Evolutionary conservation across 2,113 vertebrate genomes (phyloP).

Genomic region (Poeciliopsis turrubarensis): DNA sequence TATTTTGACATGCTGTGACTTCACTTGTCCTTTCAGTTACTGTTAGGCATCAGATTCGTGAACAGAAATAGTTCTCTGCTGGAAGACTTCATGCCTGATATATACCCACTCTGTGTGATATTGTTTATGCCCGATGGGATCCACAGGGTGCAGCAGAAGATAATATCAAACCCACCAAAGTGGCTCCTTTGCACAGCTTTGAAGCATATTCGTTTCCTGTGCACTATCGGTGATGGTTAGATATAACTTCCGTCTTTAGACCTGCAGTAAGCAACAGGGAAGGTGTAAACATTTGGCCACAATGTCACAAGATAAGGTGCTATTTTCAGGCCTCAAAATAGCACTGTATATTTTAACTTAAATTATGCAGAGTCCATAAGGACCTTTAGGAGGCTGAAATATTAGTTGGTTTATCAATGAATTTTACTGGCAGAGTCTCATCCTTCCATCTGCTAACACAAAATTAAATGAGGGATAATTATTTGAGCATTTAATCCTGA

Average conservation of each 20-base stretch:
- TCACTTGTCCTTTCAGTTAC: slow-evolving; percentile 77
- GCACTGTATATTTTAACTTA: background rate
- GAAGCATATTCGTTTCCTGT: slow-evolving; percentile 28
- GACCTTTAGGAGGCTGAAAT: background rate
- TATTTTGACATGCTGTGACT: background rate
- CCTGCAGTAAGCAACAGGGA: background rate
- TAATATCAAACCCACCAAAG: slow-evolving; percentile 8
- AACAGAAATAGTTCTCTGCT: slow-evolving; percentile 81
- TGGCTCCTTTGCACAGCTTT: background rate
- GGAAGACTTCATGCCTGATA: slow-evolving; percentile 68
- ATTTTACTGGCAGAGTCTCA: slow-evolving; percentile 12
- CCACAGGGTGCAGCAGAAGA: slow-evolving; percentile 13
- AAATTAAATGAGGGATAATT: slow-evolving; percentile 35
- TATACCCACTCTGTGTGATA: slow-evolving; percentile 1
- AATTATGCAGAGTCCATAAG: background rate
- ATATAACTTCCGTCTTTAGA: slow-evolving; percentile 27
- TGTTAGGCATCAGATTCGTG: slow-evolving; percentile 82
- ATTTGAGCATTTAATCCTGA: slow-evolving; percentile 49
- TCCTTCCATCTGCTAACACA: slow-evolving; percentile 39
- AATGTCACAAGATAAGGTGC: slow-evolving; percentile 15
- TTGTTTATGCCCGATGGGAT: background rate
- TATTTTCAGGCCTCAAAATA: slow-evolving; percentile 69
- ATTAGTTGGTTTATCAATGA: slow-evolving; percentile 6
- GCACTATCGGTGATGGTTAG: background rate
- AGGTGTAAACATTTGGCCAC: background rate